These are phyloP conservation scores for Galendromus occidentalis DNA, from an alignment of 1,140 invertebrate species.

Conservation along the genomic window DNA sequence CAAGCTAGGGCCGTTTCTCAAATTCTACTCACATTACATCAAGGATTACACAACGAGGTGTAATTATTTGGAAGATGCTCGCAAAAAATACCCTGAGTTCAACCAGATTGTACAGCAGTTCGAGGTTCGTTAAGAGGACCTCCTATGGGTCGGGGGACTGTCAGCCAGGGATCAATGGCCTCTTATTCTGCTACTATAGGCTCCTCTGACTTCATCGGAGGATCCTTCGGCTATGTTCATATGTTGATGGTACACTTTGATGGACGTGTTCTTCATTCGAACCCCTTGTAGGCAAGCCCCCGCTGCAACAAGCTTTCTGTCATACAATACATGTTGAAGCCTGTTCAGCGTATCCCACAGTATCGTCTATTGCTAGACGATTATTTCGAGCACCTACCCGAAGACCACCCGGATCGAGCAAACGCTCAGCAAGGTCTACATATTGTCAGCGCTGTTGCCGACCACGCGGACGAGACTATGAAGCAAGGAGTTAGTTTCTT, in stretches of 20 bases:
- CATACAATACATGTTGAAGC: conserved; percentile 52
- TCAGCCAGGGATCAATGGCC: background rate
- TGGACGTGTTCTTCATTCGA: background rate
- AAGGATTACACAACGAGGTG: conserved; percentile 44
- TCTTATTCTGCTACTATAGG: background rate
- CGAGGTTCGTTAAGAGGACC: conserved; percentile 36
- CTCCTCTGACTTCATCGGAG: too few species aligned
- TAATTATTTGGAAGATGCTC: conserved; percentile 39
- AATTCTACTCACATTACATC: conserved; percentile 49
- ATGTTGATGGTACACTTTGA: background rate
- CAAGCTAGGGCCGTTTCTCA: conserved; percentile 50
- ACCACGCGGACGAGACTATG: conserved; percentile 51
- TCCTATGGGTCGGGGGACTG: too few species aligned
- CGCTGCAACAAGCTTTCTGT: conserved; percentile 41
- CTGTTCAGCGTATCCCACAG: conserved; percentile 47
- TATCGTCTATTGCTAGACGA: conserved; percentile 45
- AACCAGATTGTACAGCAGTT: conserved; percentile 40
- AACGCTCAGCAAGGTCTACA: conserved; percentile 42
- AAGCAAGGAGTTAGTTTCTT: conserved; percentile 35
- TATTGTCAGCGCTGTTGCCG: conserved; percentile 48
- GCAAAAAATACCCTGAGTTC: conserved; percentile 40
- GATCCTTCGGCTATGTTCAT: too few species aligned
- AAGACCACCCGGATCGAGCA: conserved; percentile 39
- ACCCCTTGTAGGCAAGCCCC: conserved; percentile 23
- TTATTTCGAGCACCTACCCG: conserved; percentile 39